These are phyloP conservation scores for Leptinotarsa peninsularis DNA, from an alignment of 2,888 invertebrate genomes.

Conservation along the genomic window DNA sequence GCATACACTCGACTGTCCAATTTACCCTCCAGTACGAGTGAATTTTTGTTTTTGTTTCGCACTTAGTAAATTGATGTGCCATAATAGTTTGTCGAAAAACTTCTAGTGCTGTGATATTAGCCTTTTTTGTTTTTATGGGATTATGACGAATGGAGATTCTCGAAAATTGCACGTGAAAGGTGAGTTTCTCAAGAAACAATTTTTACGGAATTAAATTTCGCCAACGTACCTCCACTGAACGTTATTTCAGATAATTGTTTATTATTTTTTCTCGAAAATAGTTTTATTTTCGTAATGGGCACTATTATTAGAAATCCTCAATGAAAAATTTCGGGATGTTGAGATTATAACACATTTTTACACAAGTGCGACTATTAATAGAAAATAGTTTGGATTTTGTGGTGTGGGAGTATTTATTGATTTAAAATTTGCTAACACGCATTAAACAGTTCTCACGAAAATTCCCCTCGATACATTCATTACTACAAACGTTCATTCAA, in stretches of 20 bases:
- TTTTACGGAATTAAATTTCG: too few relatives aligned
- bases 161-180: slow-evolving; percentile 38
- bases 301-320: slow-evolving; percentile 23
- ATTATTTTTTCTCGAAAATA: slow-evolving; percentile 23
- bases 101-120: slow-evolving; percentile 32
- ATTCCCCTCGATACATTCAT: not conserved
- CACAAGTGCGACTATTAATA: slow-evolving; percentile 18
- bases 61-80: slow-evolving; percentile 33
- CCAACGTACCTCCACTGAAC: not conserved
- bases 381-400: slow-evolving; percentile 6
- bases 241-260: slow-evolving; percentile 19
- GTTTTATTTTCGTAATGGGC: not conserved
- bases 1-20: slow-evolving; percentile 18
- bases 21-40: slow-evolving; percentile 9
- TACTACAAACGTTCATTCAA: slow-evolving; percentile 6
- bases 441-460: not conserved
- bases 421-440: not conserved
- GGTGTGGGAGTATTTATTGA: slow-evolving; percentile 20
- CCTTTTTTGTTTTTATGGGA: slow-evolving; percentile 39
- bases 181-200: slow-evolving; percentile 24
- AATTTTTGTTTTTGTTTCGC: not conserved
- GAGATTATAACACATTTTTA: slow-evolving; percentile 22
- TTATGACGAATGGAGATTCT: slow-evolving; percentile 47
- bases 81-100: slow-evolving; percentile 26
- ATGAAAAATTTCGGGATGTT: slow-evolving; percentile 26